phyloP scores from a whole-genome alignment of 2,888 invertebrate genomes.

The Agrochola circellaris region DNA sequence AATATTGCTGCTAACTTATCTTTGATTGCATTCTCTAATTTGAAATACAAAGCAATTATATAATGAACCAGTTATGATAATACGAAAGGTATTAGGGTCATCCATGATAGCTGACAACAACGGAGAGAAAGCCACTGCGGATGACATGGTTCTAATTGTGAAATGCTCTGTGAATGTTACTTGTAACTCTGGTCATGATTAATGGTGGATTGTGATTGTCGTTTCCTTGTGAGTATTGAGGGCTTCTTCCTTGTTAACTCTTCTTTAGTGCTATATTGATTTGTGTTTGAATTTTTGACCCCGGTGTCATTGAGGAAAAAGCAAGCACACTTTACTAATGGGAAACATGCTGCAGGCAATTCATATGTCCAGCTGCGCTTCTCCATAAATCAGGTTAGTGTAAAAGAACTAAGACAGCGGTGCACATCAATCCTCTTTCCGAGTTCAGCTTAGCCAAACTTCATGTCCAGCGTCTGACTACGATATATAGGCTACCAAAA shows the following conservation, averaged over 20 bases:
- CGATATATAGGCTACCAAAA: neutral
- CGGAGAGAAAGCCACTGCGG: constrained; percentile 62
- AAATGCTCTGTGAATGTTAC: constrained; percentile 56
- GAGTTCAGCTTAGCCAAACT: neutral
- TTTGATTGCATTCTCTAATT: constrained; percentile 63
- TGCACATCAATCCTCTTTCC: constrained; percentile 3
- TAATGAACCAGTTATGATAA: constrained; percentile 68
- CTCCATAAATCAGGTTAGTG: neutral
- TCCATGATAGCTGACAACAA: constrained; percentile 59
- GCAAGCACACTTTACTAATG: neutral
- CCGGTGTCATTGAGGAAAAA: neutral
- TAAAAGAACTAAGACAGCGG: neutral
- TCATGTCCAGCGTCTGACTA: neutral
- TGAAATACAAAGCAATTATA: constrained; percentile 62
- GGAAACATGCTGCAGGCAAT: neutral
- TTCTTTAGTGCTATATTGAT: neutral
- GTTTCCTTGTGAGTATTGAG: constrained; percentile 49
- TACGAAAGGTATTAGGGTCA: constrained; percentile 63
- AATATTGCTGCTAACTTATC: constrained; percentile 48
- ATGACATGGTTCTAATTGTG: constrained; percentile 64
- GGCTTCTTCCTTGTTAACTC: constrained; percentile 24
- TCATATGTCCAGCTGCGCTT: neutral
- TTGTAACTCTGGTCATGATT: constrained; percentile 44
- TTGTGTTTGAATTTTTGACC: constrained; percentile 6
- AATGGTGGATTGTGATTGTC: constrained; percentile 34